Evolutionary conservation across 2,888 invertebrate genomes (phyloP).

Genomic region (Alcis repandata): DNA sequence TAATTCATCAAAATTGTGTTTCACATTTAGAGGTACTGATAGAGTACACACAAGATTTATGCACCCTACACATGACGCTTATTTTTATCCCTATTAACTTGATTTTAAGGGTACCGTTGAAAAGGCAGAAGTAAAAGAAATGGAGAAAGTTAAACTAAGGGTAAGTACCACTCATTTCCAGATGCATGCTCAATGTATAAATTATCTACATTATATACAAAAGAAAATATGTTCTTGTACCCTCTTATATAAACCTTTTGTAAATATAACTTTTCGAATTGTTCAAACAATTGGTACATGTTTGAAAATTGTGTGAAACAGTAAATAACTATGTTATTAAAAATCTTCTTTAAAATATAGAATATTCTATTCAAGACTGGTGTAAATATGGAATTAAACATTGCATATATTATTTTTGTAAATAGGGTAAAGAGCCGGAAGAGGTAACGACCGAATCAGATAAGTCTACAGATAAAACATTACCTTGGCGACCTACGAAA

Average conservation of each 20-base stretch:
- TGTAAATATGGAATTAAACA: conserved; percentile 47
- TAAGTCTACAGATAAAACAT: conserved; percentile 75
- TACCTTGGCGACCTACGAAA: conserved; percentile 80
- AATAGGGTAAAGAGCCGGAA: conserved; percentile 74
- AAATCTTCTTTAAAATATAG: conserved; percentile 3
- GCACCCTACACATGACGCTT: conserved; percentile 65
- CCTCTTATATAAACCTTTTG: conserved; percentile 53
- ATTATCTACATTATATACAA: conserved; percentile 27
- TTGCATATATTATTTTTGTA: conserved; percentile 62
- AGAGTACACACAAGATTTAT: conserved; percentile 29
- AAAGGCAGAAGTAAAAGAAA: conserved; percentile 68
- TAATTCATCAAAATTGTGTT: conserved; percentile 34
- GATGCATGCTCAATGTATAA: conserved; percentile 51
- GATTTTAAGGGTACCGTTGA: conserved; percentile 78
- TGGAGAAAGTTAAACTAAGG: conserved; percentile 79
- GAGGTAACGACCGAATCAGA: conserved; percentile 61
- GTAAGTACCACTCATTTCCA: conserved; percentile 64
- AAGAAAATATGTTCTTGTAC: conserved; percentile 43
- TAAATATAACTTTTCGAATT: conserved; percentile 59
- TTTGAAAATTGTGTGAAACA: conserved; percentile 61
- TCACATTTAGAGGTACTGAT: conserved; percentile 17
- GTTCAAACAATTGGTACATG: conserved; percentile 57
- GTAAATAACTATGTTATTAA: conserved; percentile 62
- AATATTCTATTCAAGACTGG: neutral
- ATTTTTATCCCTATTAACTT: conserved; percentile 66